Conservation (phyloP, 1,140 invertebrate species). For the Sminthurides bifidus region DNA sequence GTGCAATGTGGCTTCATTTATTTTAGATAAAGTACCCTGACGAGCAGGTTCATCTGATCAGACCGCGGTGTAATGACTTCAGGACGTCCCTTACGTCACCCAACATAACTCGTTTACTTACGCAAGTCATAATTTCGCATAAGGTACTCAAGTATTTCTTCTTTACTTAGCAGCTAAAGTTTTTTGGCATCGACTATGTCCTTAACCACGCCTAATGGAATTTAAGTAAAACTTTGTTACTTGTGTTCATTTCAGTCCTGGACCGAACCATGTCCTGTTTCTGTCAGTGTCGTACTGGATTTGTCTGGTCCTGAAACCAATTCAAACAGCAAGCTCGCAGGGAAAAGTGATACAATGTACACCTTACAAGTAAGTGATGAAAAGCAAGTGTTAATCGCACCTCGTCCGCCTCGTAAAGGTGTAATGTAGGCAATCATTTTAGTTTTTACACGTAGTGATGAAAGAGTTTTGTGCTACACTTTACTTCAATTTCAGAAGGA, state of each 20-base stretch:
- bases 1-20: no score
- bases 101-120: conserved; percentile 60
- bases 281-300: conserved; percentile 67
- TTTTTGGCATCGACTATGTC: no score
- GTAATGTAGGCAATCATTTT: no score
- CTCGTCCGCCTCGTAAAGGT: conserved; percentile 73
- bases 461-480: no score
- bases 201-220: no score
- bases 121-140: conserved; percentile 76
- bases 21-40: conserved; percentile 72
- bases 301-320: conserved; percentile 51
- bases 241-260: conserved; percentile 50
- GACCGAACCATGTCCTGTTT: conserved; percentile 79
- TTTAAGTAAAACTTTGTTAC: no score
- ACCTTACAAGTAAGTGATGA: conserved; percentile 77
- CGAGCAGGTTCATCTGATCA: conserved; percentile 67
- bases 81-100: conserved; percentile 31
- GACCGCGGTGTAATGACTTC: conserved; percentile 52
- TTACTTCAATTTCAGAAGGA: no score
- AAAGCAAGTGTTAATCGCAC: conserved; percentile 74
- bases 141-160: conserved; percentile 44
- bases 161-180: no score
- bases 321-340: conserved; percentile 36
- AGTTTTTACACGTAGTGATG: no score
- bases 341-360: conserved; percentile 47